Conservation (phyloP, 64 coral and sea anemone genomes). For the Exaiptasia diaphana region DNA sequence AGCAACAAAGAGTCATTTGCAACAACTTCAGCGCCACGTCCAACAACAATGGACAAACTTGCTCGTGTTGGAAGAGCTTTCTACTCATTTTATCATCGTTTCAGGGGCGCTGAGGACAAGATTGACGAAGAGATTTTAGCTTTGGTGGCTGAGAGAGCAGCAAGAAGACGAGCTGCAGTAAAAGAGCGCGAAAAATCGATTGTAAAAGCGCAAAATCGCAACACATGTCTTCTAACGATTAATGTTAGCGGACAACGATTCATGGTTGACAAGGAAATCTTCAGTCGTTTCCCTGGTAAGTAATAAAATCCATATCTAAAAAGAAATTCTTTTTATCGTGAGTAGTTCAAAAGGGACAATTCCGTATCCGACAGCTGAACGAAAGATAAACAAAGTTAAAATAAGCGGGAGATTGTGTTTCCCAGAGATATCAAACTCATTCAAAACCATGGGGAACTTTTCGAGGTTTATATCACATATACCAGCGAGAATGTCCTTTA, state of each 20-base stretch:
- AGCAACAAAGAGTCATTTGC: too few relatives aligned
- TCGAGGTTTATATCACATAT: too few relatives aligned
- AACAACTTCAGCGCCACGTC: too few relatives aligned
- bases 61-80: background rate
- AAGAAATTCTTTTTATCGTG: too few relatives aligned
- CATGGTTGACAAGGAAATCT: slow-evolving; percentile 25
- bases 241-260: slow-evolving; percentile 57
- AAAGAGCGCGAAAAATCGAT: slow-evolving; percentile 20
- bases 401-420: too few relatives aligned
- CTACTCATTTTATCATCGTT: background rate
- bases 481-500: too few relatives aligned
- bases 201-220: background rate
- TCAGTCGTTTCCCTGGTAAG: slow-evolving; percentile 50
- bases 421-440: too few relatives aligned
- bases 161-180: background rate
- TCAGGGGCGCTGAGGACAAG: background rate
- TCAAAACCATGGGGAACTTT: too few relatives aligned
- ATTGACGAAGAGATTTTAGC: background rate
- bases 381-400: background rate
- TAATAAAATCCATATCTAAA: background rate
- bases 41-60: background rate
- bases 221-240: slow-evolving; percentile 22
- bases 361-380: background rate
- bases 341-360: too few relatives aligned
- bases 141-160: background rate